These are phyloP conservation scores for Athrips mouffetella DNA, from an alignment of 2,888 invertebrate species.

Conservation along the genomic window DNA sequence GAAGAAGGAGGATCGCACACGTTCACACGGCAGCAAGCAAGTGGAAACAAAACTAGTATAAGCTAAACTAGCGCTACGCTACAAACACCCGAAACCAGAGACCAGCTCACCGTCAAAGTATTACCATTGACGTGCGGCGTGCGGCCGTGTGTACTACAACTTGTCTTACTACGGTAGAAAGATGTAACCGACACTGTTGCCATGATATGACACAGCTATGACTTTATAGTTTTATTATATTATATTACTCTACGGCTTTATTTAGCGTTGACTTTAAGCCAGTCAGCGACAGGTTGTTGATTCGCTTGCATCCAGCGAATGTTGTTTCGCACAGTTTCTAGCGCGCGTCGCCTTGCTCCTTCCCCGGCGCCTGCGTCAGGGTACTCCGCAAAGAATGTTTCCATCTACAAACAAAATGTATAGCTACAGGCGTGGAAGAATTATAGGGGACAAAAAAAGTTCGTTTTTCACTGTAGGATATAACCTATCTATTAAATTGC, in stretches of 20 bases:
- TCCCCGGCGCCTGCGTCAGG: conserved; percentile 93
- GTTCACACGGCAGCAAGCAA: too few relatives aligned
- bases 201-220: background rate
- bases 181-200: background rate
- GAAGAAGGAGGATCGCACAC: too few relatives aligned
- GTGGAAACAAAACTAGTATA: too few relatives aligned
- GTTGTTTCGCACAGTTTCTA: conserved; percentile 87
- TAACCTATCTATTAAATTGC: too few relatives aligned
- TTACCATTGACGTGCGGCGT: too few relatives aligned
- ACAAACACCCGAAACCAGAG: too few relatives aligned
- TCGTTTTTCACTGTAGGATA: background rate
- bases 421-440: background rate
- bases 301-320: conserved; percentile 87
- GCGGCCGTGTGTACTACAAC: too few relatives aligned
- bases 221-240: background rate
- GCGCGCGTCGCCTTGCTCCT: conserved; percentile 82
- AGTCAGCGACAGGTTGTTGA: conserved; percentile 75
- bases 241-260: background rate
- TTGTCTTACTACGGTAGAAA: too few relatives aligned
- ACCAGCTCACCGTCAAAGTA: too few relatives aligned
- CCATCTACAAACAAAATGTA: conserved; percentile 76
- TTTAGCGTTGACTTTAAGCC: conserved; percentile 65
- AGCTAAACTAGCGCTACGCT: too few relatives aligned
- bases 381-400: conserved; percentile 85
- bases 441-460: conserved; percentile 1